A percentile compares a stretch with the other conserved stretches of the same genome.
Conservation (phyloP, 1,140 invertebrate genomes). For the Mercenaria mercenaria region DNA sequence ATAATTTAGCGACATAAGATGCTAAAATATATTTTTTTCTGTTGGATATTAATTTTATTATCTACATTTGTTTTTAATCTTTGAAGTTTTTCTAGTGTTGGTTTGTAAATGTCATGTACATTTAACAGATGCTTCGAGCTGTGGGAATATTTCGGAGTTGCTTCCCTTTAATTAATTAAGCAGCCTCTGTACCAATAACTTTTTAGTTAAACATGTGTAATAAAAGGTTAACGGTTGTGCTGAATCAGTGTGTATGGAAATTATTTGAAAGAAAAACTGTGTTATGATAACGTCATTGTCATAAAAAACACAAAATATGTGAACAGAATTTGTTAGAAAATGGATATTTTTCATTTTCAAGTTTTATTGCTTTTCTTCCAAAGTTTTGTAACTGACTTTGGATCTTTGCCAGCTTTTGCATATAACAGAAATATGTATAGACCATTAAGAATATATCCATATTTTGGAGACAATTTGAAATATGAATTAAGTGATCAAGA, state of each 20-base stretch:
- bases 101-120: too few species aligned
- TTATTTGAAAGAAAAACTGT: not conserved
- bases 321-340: not conserved
- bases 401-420: conserved; percentile 38
- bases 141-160: too few species aligned
- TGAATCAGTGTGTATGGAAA: not conserved
- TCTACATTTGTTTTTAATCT: too few species aligned
- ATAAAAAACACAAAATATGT: not conserved
- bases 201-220: not conserved
- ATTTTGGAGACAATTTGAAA: conserved; percentile 38
- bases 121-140: too few species aligned
- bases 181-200: conserved; percentile 11
- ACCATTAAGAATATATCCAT: conserved; percentile 55
- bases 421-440: not conserved
- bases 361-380: conserved; percentile 43
- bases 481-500: conserved; percentile 45
- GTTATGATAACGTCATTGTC: not conserved
- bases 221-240: not conserved
- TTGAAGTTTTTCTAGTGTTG: too few species aligned
- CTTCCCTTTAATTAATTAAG: conserved; percentile 38
- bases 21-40: too few species aligned
- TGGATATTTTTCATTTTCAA: not conserved
- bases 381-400: conserved; percentile 36
- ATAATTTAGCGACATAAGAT: too few species aligned
- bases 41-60: too few species aligned